These are phyloP conservation scores for Noctua pronuba DNA, from an alignment of 2,888 invertebrate species.

Conservation along the genomic window DNA sequence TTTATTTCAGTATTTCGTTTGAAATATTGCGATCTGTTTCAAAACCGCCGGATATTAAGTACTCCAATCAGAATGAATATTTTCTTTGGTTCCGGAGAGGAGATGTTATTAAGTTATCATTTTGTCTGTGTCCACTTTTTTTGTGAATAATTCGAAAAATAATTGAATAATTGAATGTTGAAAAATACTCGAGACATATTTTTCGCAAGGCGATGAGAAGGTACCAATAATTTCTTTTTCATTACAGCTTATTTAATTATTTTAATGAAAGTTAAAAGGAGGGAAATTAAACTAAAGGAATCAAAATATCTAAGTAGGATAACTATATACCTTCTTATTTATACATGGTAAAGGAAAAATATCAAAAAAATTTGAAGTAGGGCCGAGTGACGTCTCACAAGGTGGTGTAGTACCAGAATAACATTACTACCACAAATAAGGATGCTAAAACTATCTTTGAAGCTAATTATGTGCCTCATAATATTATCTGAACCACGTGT, in stretches of 20 bases:
- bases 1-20: slow-evolving; percentile 24
- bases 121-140: slow-evolving; percentile 9
- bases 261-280: not conserved
- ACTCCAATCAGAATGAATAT: slow-evolving; percentile 56
- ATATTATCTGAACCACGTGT: slow-evolving; percentile 17
- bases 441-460: slow-evolving; percentile 9
- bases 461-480: slow-evolving; percentile 8
- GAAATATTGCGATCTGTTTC: slow-evolving; percentile 36
- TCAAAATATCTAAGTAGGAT: not conserved
- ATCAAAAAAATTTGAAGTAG: not conserved
- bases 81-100: slow-evolving; percentile 62
- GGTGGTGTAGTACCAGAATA: not conserved
- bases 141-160: not conserved
- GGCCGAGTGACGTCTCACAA: not conserved
- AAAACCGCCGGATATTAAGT: slow-evolving; percentile 67
- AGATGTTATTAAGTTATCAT: slow-evolving; percentile 25
- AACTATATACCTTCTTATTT: not conserved
- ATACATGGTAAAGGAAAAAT: not conserved
- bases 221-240: not conserved
- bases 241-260: not conserved
- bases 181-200: not conserved
- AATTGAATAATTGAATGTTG: not conserved
- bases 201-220: not conserved
- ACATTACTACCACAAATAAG: slow-evolving; percentile 17
- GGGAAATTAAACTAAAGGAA: not conserved